phyloP scores from a whole-genome alignment of 2,113 vertebrate species.

The Zingel zingel region DNA sequence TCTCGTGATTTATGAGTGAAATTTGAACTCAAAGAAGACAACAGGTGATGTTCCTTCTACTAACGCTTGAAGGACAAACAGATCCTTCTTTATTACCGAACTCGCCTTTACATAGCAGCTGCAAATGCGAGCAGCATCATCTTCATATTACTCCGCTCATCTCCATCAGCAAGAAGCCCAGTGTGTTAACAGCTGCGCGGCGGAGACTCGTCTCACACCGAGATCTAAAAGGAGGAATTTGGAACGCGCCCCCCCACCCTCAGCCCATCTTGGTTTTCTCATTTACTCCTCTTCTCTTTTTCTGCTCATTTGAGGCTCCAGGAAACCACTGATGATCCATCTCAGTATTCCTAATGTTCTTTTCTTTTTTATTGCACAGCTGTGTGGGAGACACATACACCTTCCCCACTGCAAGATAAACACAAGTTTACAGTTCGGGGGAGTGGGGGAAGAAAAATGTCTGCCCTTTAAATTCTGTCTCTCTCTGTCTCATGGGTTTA shows the following conservation, averaged over 20 bases:
- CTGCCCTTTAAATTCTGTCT: conserved; percentile 47
- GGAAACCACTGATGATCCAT: conserved; percentile 16
- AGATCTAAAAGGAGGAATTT: conserved; percentile 20
- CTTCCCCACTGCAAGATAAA: conserved; percentile 23
- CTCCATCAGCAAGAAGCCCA: conserved; percentile 22
- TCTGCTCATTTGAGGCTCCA: conserved; percentile 15
- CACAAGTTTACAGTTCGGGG: conserved; percentile 46
- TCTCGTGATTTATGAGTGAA: conserved; percentile 1
- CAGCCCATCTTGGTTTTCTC: conserved; percentile 21
- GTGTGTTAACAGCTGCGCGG: conserved; percentile 56
- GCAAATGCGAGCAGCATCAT: conserved; percentile 28
- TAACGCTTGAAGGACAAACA: neutral
- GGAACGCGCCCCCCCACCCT: too few relatives aligned
- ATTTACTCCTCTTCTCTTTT: neutral
- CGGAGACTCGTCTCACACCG: conserved; percentile 3
- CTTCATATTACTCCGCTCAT: conserved; percentile 2
- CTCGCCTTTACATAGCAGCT: conserved; percentile 17
- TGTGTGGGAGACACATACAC: conserved; percentile 13
- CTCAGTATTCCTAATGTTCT: neutral
- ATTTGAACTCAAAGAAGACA: conserved; percentile 7
- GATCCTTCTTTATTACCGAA: neutral
- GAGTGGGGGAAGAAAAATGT: conserved; percentile 20
- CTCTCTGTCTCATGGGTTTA: conserved; percentile 56
- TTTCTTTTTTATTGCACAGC: conserved; percentile 14
- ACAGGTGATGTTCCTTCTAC: conserved; percentile 20